Evolutionary conservation across 2,797 vertebrate genomes (phyloP).

Genomic region (Gephyroberyx darwinii): DNA sequence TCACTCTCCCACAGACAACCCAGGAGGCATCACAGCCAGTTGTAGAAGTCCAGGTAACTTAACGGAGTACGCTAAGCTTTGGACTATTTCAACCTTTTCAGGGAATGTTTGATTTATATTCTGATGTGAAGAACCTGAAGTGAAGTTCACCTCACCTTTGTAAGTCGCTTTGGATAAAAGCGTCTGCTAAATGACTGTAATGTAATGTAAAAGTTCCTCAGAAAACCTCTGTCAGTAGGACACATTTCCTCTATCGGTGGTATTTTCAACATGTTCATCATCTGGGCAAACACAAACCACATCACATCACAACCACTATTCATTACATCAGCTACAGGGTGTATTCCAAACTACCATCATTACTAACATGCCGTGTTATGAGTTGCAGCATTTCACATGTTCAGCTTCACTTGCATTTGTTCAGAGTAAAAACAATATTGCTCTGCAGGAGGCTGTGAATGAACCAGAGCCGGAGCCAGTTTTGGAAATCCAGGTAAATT

Average conservation of each 20-base stretch:
- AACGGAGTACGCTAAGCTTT: conserved; percentile 2
- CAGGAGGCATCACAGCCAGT: conserved; percentile 32
- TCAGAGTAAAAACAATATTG: conserved; percentile 50
- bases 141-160: no score
- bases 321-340: not conserved
- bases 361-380: not conserved
- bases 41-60: conserved; percentile 60
- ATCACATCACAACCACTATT: not conserved
- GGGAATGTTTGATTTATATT: not conserved
- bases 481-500: conserved; percentile 70
- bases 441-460: conserved; percentile 61
- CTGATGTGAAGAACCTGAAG: not conserved
- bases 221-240: not conserved
- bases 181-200: no score
- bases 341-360: not conserved
- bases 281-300: not conserved
- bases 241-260: not conserved
- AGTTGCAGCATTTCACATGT: not conserved
- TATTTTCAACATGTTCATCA: not conserved
- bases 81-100: not conserved
- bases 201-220: not conserved
- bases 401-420: conserved; percentile 16
- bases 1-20: conserved; percentile 62
- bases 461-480: conserved; percentile 40
- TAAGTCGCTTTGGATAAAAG: no score